Percentiles rank a stretch among this genome's conserved stretches.
Evolutionary conservation across 2,797 vertebrate genomes (phyloP).

Genomic region (Pogonophryne albipinna): DNA sequence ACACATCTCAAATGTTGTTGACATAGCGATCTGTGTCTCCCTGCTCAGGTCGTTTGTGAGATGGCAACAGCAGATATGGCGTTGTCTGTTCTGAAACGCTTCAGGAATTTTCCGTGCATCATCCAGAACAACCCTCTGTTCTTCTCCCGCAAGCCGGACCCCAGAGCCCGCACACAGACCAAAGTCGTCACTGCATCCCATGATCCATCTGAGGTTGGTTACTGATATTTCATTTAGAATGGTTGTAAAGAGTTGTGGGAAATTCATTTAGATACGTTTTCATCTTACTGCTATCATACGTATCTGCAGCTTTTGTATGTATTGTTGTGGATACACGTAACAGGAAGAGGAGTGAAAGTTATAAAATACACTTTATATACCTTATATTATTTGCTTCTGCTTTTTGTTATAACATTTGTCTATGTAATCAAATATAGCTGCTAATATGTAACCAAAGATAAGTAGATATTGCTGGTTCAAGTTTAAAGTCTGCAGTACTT

Average conservation of each 20-base stretch:
- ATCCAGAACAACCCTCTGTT: conserved; percentile 76
- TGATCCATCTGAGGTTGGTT: conserved; percentile 50
- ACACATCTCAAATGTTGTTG: not conserved
- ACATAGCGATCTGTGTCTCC: not conserved
- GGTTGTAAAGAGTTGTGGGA: not conserved
- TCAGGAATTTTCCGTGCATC: conserved; percentile 75
- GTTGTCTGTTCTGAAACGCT: conserved; percentile 71
- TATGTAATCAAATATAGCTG: no score
- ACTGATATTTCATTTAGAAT: not conserved
- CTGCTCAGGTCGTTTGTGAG: conserved; percentile 77
- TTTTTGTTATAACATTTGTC: no score
- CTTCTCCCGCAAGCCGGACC: conserved; percentile 75
- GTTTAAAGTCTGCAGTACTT: no score
- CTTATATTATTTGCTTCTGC: no score
- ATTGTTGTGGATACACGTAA: no score
- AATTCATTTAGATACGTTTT: not conserved
- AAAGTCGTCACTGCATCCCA: conserved; percentile 33
- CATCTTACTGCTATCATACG: not conserved
- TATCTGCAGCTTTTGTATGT: not conserved
- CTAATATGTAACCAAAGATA: no score
- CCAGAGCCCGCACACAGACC: conserved; percentile 39
- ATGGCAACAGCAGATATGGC: conserved; percentile 74
- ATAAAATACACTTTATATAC: no score
- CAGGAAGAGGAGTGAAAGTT: no score
- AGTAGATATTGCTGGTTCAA: no score